Conservation (phyloP, 2,113 vertebrate species). For the Ginglymostoma cirratum region DNA sequence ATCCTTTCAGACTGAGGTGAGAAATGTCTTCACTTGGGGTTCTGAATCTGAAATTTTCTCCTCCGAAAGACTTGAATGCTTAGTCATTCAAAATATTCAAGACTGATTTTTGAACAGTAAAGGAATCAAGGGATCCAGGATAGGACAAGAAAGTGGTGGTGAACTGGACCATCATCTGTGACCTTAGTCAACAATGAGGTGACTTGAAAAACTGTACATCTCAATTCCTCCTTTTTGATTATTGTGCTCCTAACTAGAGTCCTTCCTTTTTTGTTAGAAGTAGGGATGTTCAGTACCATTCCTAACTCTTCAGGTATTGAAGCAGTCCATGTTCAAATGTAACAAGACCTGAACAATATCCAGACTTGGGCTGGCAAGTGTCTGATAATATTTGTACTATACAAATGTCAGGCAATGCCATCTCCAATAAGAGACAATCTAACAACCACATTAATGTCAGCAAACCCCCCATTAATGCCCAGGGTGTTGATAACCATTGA, state of each 20-base stretch:
- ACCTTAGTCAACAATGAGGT: background rate
- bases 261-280: no score
- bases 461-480: no score
- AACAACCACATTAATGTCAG: no score
- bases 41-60: background rate
- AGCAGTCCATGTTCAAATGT: no score
- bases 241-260: background rate
- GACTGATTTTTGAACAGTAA: background rate
- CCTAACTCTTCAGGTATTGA: no score
- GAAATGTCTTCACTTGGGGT: background rate
- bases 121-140: background rate
- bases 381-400: no score
- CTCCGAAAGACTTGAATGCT: background rate
- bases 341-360: no score
- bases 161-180: background rate
- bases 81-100: background rate
- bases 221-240: background rate
- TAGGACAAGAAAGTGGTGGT: background rate
- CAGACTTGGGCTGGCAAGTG: no score
- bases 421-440: no score
- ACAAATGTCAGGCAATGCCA: no score
- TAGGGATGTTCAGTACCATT: no score
- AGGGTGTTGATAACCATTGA: no score
- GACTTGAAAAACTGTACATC: background rate
- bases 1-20: background rate